Evolutionary conservation across 2,888 invertebrate genomes (phyloP).

Genomic region (Amblyjoppa proteus): DNA sequence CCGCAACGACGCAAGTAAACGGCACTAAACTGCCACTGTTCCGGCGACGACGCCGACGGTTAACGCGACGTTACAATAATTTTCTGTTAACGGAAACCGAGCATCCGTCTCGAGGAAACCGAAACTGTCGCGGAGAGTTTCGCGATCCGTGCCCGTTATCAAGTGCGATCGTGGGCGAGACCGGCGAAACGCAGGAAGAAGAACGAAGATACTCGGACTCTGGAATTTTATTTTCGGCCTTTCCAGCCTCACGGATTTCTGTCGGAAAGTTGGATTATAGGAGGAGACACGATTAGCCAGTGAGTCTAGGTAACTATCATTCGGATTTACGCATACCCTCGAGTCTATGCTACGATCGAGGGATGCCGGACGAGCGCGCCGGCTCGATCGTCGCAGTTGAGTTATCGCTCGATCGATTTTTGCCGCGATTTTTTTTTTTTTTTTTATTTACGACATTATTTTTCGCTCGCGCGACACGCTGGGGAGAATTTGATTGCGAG

Average conservation of each 20-base stretch:
- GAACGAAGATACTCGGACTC: background rate
- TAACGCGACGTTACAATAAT: constrained; percentile 41
- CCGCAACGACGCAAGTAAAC: constrained; percentile 72
- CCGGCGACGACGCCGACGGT: constrained; percentile 59
- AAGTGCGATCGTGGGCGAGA: constrained; percentile 12
- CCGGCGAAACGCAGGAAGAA: background rate
- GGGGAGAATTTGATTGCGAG: too few species aligned
- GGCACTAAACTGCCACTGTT: constrained; percentile 62
- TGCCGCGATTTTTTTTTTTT: background rate
- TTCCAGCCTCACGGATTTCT: constrained; percentile 10
- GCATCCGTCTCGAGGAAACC: background rate
- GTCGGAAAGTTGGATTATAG: background rate
- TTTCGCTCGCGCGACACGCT: too few species aligned
- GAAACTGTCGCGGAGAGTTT: constrained; percentile 12
- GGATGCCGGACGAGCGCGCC: constrained; percentile 39
- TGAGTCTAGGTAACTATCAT: constrained; percentile 34
- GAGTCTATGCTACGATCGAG: background rate
- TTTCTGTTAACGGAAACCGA: background rate
- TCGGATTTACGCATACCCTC: background rate
- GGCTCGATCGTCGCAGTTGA: constrained; percentile 23
- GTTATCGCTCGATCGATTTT: constrained; percentile 7
- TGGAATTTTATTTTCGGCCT: background rate
- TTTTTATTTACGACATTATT: background rate
- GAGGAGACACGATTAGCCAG: background rate
- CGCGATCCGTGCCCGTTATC: constrained; percentile 1